A percentile compares a stretch with the other conserved stretches of the same genome.
These are phyloP conservation scores for Melanocharis versteri DNA, from an alignment of 2,113 vertebrate genomes.

Conservation along the genomic window DNA sequence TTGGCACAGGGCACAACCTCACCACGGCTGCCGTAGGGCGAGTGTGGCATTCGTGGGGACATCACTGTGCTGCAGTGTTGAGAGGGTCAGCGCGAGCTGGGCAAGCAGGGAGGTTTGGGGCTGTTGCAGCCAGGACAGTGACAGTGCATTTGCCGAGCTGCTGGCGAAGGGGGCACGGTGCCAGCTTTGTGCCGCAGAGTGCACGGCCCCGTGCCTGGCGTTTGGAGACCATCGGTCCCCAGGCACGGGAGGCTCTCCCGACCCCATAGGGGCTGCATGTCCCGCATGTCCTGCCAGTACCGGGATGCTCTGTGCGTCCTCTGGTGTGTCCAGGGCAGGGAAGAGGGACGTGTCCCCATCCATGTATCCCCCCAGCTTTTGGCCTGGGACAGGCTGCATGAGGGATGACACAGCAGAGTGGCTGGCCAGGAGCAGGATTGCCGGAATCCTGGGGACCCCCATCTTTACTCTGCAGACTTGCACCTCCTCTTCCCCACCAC, in stretches of 20 bases:
- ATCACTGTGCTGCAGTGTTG: rapidly evolving
- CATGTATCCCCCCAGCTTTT: background rate
- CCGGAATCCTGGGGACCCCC: background rate
- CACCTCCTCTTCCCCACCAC: background rate
- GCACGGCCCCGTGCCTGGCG: rapidly evolving
- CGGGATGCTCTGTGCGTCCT: background rate
- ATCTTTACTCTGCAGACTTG: background rate
- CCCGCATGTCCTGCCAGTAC: rapidly evolving
- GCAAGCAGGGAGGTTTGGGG: background rate
- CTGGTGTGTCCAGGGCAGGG: background rate
- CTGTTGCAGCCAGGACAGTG: rapidly evolving
- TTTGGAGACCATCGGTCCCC: background rate
- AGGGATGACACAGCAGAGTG: background rate
- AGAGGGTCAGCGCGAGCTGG: rapidly evolving
- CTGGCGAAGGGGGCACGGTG: background rate
- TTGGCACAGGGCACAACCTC: rapidly evolving
- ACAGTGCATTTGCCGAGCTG: background rate
- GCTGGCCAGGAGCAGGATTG: background rate
- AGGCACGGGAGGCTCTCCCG: background rate
- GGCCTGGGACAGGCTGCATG: background rate
- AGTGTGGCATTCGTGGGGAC: rapidly evolving
- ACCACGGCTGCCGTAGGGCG: rapidly evolving
- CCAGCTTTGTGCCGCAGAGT: background rate
- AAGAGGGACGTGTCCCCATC: background rate
- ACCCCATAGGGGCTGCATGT: background rate